These are phyloP conservation scores for Ctenoplectra terminalis DNA, from an alignment of 1,140 invertebrate genomes.

Conservation along the genomic window DNA sequence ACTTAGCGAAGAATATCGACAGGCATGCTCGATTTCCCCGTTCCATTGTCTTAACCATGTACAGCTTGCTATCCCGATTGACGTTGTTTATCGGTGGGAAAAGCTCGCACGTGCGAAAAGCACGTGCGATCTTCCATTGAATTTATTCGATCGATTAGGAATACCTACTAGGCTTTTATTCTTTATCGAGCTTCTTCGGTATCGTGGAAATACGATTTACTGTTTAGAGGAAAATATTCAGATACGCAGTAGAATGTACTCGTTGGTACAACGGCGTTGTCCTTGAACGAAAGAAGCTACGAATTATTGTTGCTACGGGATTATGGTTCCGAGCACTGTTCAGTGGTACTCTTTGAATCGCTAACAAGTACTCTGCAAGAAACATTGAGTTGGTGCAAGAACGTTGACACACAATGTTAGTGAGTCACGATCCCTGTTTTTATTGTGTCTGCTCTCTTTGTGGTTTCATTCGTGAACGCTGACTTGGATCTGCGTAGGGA, in stretches of 20 bases:
- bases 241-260: not conserved
- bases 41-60: slow-evolving; percentile 11
- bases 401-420: slow-evolving; percentile 19
- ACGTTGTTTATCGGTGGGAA: slow-evolving; percentile 15
- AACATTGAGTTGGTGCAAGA: not conserved
- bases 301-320: not conserved
- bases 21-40: slow-evolving; percentile 18
- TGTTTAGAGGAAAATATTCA: not conserved
- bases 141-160: not conserved
- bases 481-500: not conserved
- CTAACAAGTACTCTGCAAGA: not conserved
- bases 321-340: not conserved
- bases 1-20: slow-evolving; percentile 35
- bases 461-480: not conserved
- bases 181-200: not conserved
- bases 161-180: not conserved
- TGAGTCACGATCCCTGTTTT: slow-evolving; percentile 28
- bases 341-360: not conserved
- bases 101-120: slow-evolving; percentile 25
- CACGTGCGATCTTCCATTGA: not conserved
- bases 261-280: not conserved
- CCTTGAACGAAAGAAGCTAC: slow-evolving; percentile 4
- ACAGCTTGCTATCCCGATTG: slow-evolving; percentile 17
- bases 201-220: not conserved
- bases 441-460: slow-evolving; percentile 19